Evolutionary conservation across 2,113 vertebrate genomes (phyloP).

Genomic region (Balaenoptera acutorostrata): DNA sequence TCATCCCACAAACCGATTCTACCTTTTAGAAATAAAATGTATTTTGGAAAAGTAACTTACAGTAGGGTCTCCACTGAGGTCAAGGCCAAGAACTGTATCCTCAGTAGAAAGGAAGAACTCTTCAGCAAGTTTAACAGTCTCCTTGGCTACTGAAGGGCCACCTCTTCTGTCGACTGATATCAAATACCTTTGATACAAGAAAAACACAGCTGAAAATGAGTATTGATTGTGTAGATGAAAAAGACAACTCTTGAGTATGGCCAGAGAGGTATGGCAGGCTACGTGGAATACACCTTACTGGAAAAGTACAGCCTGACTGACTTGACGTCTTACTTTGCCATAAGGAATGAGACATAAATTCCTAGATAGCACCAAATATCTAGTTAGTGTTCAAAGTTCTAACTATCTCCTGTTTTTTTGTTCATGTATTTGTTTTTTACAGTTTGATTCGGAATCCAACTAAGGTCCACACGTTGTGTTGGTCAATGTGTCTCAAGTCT

Average conservation of each 20-base stretch:
- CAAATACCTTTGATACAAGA: constrained; percentile 85
- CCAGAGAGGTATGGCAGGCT: neutral
- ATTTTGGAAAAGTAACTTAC: constrained; percentile 79
- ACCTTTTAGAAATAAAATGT: constrained; percentile 31
- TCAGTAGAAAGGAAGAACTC: constrained; percentile 90
- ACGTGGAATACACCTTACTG: neutral
- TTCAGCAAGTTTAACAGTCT: constrained; percentile 94
- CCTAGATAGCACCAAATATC: neutral
- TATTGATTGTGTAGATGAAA: neutral
- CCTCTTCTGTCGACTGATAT: constrained; percentile 93
- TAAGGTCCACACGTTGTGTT: neutral
- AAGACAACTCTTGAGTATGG: neutral
- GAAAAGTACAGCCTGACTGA: neutral
- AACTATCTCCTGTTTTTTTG: neutral
- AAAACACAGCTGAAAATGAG: neutral
- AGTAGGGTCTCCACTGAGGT: constrained; percentile 94
- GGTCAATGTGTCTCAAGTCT: neutral
- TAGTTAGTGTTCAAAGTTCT: constrained; percentile 2
- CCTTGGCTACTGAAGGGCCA: constrained; percentile 89
- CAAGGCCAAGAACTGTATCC: constrained; percentile 91
- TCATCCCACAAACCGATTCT: neutral
- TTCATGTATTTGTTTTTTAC: neutral
- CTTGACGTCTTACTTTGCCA: neutral
- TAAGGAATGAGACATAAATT: neutral
- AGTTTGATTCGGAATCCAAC: constrained; percentile 5